phyloP scores from a whole-genome alignment of 2,888 invertebrate species.

The Phytoseiulus persimilis region DNA sequence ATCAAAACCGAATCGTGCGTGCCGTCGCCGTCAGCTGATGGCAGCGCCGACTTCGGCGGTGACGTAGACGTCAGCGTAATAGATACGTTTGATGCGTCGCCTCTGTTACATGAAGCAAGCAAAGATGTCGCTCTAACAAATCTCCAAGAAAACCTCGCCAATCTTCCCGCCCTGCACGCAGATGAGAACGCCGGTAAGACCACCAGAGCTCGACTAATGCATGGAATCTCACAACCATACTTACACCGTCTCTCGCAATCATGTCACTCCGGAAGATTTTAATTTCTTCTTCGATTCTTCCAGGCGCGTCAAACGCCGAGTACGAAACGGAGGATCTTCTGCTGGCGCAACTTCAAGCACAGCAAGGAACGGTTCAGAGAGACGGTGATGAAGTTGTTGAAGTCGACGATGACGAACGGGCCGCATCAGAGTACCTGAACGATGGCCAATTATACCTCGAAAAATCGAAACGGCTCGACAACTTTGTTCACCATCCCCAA shows the following conservation, averaged over 20 bases:
- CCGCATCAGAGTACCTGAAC: slow-evolving; percentile 32
- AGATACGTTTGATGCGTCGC: slow-evolving; percentile 32
- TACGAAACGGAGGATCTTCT: slow-evolving; percentile 37
- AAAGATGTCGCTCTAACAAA: slow-evolving; percentile 26
- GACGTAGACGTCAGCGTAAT: slow-evolving; percentile 16
- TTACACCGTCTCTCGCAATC: too few relatives aligned
- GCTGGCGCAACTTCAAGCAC: slow-evolving; percentile 29
- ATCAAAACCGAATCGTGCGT: slow-evolving; percentile 38
- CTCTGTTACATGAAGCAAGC: slow-evolving; percentile 8
- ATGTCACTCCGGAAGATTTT: too few relatives aligned
- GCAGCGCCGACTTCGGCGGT: slow-evolving; percentile 10
- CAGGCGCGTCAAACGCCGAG: slow-evolving; percentile 35
- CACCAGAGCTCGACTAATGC: too few relatives aligned
- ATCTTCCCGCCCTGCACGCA: slow-evolving; percentile 22
- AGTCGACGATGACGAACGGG: slow-evolving; percentile 19
- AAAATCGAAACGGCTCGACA: slow-evolving; percentile 27
- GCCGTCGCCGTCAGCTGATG: slow-evolving; percentile 21
- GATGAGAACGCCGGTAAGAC: slow-evolving; percentile 28
- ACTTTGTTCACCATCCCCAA: not conserved
- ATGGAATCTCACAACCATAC: too few relatives aligned
- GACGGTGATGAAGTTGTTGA: slow-evolving; percentile 6
- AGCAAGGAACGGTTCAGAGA: slow-evolving; percentile 20
- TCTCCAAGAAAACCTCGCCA: slow-evolving; percentile 24
- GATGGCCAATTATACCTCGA: slow-evolving; percentile 29
- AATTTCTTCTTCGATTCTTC: not conserved